phyloP scores from a whole-genome alignment of 2,888 invertebrate genomes.

The Tenthredo distinguenda region DNA sequence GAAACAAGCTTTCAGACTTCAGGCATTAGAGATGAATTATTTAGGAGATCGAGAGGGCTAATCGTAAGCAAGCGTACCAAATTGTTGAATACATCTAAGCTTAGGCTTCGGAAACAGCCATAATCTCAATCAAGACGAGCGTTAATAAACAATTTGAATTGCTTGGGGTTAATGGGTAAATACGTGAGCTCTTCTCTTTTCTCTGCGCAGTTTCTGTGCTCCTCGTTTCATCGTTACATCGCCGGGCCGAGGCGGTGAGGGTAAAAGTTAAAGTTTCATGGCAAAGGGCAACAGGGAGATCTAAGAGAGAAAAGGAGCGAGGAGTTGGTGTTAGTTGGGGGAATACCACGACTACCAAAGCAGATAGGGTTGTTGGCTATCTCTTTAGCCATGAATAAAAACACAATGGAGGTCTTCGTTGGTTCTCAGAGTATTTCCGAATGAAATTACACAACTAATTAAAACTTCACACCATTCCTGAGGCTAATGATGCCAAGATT shows the following conservation, averaged over 20 bases:
- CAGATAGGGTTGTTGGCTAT: constrained; percentile 71
- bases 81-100: constrained; percentile 32
- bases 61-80: constrained; percentile 6
- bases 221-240: constrained; percentile 31
- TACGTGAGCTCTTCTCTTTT: constrained; percentile 60
- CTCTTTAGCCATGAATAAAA: constrained; percentile 72
- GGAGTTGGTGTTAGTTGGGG: constrained; percentile 27
- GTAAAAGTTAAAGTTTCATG: constrained; percentile 67
- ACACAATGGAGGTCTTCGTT: constrained; percentile 70
- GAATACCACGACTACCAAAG: background rate
- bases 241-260: constrained; percentile 53
- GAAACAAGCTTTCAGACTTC: constrained; percentile 16
- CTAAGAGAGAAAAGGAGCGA: background rate
- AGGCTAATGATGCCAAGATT: constrained; percentile 75
- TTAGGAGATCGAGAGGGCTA: constrained; percentile 27
- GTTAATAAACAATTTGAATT: constrained; percentile 57
- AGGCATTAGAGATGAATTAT: constrained; percentile 14
- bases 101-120: constrained; percentile 49
- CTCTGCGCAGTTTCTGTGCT: background rate
- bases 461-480: constrained; percentile 75
- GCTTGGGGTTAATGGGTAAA: constrained; percentile 66
- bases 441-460: constrained; percentile 77
- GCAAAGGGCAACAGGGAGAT: constrained; percentile 29
- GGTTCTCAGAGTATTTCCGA: constrained; percentile 72
- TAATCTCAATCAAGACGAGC: constrained; percentile 52